These are phyloP conservation scores for Gasterosteus aculeatus DNA, from an alignment of 2,113 vertebrate genomes.

Conservation along the genomic window DNA sequence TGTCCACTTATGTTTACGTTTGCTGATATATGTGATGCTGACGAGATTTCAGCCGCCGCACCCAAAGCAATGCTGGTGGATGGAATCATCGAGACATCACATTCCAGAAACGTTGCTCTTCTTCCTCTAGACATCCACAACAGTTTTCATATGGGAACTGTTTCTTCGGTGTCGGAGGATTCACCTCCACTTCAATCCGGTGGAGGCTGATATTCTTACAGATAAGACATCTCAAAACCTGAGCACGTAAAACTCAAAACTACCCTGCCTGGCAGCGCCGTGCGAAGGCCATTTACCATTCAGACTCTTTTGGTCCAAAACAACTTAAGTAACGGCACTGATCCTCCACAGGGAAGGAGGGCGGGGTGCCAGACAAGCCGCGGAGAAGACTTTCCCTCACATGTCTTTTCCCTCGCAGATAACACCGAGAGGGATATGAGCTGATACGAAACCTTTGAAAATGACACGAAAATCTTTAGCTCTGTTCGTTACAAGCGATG, in stretches of 20 bases:
- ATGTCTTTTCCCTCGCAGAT: neutral
- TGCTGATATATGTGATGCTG: neutral
- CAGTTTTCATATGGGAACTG: neutral
- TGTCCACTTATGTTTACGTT: neutral
- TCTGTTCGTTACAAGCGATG: neutral
- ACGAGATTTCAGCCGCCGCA: neutral
- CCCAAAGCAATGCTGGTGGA: neutral
- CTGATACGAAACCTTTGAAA: constrained; percentile 15
- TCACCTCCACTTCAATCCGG: neutral
- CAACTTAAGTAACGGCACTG: neutral
- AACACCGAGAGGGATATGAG: neutral
- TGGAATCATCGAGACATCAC: neutral
- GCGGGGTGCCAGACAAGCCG: constrained; percentile 14
- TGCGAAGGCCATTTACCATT: neutral
- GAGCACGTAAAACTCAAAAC: neutral
- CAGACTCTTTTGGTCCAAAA: neutral
- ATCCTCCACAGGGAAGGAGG: neutral
- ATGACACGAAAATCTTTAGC: neutral
- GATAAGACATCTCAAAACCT: neutral
- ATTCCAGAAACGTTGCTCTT: neutral
- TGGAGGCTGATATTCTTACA: neutral
- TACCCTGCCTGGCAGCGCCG: neutral
- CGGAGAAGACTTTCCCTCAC: neutral
- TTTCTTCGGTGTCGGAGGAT: neutral
- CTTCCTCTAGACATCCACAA: neutral